These are phyloP conservation scores for Chouioia cunea DNA, from an alignment of 2,888 invertebrate species.

Conservation along the genomic window DNA sequence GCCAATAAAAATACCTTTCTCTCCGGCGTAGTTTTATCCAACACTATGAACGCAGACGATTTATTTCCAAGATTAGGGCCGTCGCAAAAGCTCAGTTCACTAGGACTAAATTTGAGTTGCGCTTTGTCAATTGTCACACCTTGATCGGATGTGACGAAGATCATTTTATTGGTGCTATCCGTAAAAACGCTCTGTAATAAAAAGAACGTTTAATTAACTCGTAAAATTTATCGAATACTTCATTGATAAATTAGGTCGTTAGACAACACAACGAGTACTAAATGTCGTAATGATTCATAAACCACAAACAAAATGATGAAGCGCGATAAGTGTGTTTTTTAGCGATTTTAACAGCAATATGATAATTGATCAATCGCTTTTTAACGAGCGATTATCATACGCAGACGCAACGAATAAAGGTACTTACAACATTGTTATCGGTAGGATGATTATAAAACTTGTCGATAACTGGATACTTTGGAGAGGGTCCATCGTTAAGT, in stretches of 20 bases:
- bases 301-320: no score
- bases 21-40: slow-evolving; percentile 79
- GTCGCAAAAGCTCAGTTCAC: slow-evolving; percentile 82
- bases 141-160: slow-evolving; percentile 83
- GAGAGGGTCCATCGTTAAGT: slow-evolving; percentile 67
- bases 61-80: slow-evolving; percentile 60
- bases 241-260: no score
- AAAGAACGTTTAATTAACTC: slow-evolving; percentile 18
- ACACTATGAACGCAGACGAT: slow-evolving; percentile 69
- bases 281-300: no score
- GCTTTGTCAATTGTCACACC: slow-evolving; percentile 77
- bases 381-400: no score
- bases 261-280: no score
- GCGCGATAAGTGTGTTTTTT: no score
- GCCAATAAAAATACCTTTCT: slow-evolving; percentile 71
- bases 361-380: no score
- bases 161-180: slow-evolving; percentile 81
- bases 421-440: slow-evolving; percentile 39
- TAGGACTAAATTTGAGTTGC: slow-evolving; percentile 81
- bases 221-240: no score
- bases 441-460: slow-evolving; percentile 79
- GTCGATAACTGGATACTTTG: slow-evolving; percentile 79
- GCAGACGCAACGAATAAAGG: background rate
- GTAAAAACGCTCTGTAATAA: slow-evolving; percentile 86
- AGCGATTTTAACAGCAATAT: no score